A percentile compares a stretch with the other conserved stretches of the same genome.
Conservation (phyloP, 2,797 vertebrate genomes). For the Tapirus indicus region DNA sequence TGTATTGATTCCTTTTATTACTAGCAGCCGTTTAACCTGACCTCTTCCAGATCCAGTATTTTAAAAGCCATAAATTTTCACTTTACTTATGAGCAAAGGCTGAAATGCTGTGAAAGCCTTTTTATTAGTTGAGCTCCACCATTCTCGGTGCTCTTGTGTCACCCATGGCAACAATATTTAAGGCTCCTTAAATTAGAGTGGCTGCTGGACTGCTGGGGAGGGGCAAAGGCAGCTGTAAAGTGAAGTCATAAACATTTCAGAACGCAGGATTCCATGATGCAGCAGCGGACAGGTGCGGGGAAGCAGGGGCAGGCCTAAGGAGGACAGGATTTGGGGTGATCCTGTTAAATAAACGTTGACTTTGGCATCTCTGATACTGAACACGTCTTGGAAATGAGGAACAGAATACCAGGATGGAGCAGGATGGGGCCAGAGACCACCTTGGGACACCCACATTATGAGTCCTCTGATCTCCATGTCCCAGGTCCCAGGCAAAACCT, state of each 20-base stretch:
- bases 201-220: constrained; percentile 76
- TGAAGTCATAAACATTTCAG: constrained; percentile 79
- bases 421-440: background rate
- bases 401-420: background rate
- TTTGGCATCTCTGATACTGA: background rate
- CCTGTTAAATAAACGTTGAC: constrained; percentile 40
- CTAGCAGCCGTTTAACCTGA: constrained; percentile 90
- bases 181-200: constrained; percentile 86
- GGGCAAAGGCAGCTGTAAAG: constrained; percentile 68
- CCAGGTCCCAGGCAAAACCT: background rate
- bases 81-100: constrained; percentile 88
- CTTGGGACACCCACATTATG: rapidly evolving
- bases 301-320: background rate
- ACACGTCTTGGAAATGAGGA: background rate
- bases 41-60: constrained; percentile 90
- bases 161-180: constrained; percentile 89
- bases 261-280: constrained; percentile 68
- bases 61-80: constrained; percentile 91
- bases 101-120: constrained; percentile 89
- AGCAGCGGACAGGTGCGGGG: constrained; percentile 73
- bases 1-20: constrained; percentile 92
- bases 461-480: background rate
- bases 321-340: constrained; percentile 33
- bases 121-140: constrained; percentile 89
- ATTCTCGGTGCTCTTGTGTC: constrained; percentile 84